Percentiles rank a stretch among this genome's conserved stretches.
phyloP scores from a whole-genome alignment of 92 coral and sea anemone genomes.

The Umimayanthus kanabou region DNA sequence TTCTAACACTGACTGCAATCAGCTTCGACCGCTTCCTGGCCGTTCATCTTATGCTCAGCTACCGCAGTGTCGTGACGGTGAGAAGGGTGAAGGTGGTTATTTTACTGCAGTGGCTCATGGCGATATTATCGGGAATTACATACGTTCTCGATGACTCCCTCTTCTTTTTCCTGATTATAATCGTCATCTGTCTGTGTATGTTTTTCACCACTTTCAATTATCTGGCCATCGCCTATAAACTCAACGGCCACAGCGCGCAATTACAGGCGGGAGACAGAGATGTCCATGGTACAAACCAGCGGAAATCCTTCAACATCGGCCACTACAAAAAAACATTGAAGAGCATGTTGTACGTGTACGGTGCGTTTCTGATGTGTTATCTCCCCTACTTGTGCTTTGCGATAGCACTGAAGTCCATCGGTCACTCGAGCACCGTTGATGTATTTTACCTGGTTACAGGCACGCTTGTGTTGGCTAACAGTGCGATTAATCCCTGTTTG shows the following conservation, averaged over 20 bases:
- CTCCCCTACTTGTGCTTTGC: too few relatives aligned
- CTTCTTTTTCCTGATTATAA: background rate
- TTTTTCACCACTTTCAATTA: background rate
- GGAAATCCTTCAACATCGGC: too few relatives aligned
- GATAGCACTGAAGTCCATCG: too few relatives aligned
- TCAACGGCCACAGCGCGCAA: background rate
- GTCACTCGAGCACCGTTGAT: too few relatives aligned
- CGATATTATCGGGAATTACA: background rate
- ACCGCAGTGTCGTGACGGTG: conserved; percentile 8
- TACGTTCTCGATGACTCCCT: background rate
- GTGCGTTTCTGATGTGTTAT: too few relatives aligned
- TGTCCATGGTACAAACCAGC: too few relatives aligned
- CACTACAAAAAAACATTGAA: too few relatives aligned
- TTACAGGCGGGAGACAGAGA: too few relatives aligned
- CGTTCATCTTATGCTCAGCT: background rate
- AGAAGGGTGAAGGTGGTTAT: background rate
- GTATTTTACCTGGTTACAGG: too few relatives aligned
- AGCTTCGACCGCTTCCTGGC: background rate
- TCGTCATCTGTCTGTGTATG: background rate
- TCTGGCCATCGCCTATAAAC: background rate
- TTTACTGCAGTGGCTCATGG: background rate
- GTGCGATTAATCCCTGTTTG: too few relatives aligned
- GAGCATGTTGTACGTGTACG: too few relatives aligned
- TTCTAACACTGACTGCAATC: background rate
- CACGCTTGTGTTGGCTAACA: too few relatives aligned